These are phyloP conservation scores for Orbicella faveolata DNA, from an alignment of 64 coral and sea anemone genomes.

Conservation along the genomic window DNA sequence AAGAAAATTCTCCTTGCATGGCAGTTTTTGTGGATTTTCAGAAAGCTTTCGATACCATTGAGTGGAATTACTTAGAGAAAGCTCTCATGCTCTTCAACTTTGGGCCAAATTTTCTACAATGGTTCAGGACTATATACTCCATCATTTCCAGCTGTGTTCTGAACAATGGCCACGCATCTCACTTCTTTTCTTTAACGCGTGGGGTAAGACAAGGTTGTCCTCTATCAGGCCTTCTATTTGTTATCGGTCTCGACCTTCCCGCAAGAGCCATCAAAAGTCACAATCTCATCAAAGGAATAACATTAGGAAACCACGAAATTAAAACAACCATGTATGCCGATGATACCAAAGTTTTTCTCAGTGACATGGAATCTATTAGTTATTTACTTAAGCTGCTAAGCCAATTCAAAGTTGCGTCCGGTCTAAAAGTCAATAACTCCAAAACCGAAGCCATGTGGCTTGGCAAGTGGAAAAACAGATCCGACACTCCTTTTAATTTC, in stretches of 20 bases:
- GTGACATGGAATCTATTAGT: not conserved
- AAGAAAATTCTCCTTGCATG: too few relatives aligned
- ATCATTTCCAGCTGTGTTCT: not conserved
- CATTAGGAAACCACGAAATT: not conserved
- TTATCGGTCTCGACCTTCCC: not conserved
- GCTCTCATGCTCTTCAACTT: too few relatives aligned
- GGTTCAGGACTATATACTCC: too few relatives aligned
- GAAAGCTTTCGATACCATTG: too few relatives aligned
- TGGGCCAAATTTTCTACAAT: too few relatives aligned
- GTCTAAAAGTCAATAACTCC: not conserved
- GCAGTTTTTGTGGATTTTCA: too few relatives aligned
- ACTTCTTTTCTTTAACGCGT: not conserved
- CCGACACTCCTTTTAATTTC: not conserved
- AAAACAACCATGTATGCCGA: not conserved
- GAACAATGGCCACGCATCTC: not conserved
- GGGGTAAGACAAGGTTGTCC: too few relatives aligned
- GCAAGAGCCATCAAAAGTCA: not conserved
- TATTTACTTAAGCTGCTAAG: not conserved
- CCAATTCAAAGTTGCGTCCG: not conserved
- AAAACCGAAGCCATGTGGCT: slow-evolving; percentile 19
- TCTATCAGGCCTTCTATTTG: too few relatives aligned
- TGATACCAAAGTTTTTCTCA: not conserved
- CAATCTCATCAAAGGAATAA: not conserved
- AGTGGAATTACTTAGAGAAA: too few relatives aligned
- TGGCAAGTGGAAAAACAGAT: not conserved